Evolutionary conservation across 2,113 vertebrate genomes (phyloP), one percentile per base, ranked within the genome.

Genomic region (Myrmecophaga tridactyla): DNA sequence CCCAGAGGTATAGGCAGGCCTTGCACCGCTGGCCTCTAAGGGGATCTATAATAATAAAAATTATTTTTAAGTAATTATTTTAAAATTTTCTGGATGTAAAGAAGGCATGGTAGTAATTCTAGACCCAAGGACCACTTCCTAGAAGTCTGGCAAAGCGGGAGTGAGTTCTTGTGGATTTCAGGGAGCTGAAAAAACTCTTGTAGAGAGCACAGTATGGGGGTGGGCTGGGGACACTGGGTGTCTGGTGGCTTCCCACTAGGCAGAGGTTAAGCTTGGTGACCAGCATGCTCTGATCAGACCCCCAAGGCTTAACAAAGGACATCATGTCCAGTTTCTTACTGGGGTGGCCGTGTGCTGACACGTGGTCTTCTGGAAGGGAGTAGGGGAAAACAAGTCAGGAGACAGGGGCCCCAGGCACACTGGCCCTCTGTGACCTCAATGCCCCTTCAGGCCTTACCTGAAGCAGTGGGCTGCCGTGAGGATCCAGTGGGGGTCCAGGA

Each of bases 401-500:
- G 77, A 6, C 2, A 9, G 21, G 48, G 43, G 51, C 18, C n/a
- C 41, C 4, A 21, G 51, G 27, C 0, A 4, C 73, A 56, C 0
- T 2, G 6, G 73, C 18, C 27, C 13, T 78, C 23, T 1, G 0
- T 0, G 9, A 18, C 43, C 27, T n/a, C 85, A 43, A 18, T 13
- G 1, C 14, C 31, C 4, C 31, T 67, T 51, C 0, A 36, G 25
- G 7, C 13, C 97, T 94, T 83, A 97, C 97, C 96, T 60, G 96
- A 97, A 97, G 86, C 97, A 97, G 82, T 97, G 97, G 67, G 97
- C 95, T 0, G 97, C 97, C 0, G 97, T 97, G 85, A 97, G 96
- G 69, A 97, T 65, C 96, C 97, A 97, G 13, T 70, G 80, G 3
- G 62, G 2, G 11, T 98, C 98, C 89, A 99, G 97, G 96, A 99